Base-by-base conservation (phyloP, 2,797 vertebrate species). In the Enteromius viviparus region DNA sequence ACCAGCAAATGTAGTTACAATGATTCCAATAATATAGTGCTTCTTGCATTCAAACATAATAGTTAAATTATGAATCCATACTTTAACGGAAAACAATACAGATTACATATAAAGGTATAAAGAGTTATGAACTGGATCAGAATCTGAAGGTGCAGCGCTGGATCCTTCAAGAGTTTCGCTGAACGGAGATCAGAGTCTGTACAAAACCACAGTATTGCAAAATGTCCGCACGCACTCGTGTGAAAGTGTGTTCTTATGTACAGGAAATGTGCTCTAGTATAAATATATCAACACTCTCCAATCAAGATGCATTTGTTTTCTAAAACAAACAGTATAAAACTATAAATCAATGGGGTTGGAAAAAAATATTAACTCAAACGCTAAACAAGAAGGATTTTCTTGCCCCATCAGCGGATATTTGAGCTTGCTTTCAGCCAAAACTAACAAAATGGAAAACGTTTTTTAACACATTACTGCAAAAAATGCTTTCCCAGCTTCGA, bases 41-140 rank as follows among this genome's bases (percentile, higher is more conserved):
- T 82, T 79, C 87, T 86, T 83, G 91, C 87, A 87, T 91, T 87
- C 89, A 88, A 86, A 89, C 76, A 74, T 87, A 89, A 89, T 83
- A 92, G 90, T 92, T 88, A 78, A 87, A 76, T 85, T 78, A 1
- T 71, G 79, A 85, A 80, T 77, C 51, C 85, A 80, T 86, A 91
- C 77, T 78, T 88, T 65, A 75, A 79, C 10, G 62, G 37, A 76
- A 12, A 65, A 47, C 49, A 85, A 37, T 65, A 86, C 51, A 64
- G 70, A 49, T 90, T 90, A 92, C 90, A 92, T 92, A 90, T 85
- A 65, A 49, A 85, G 40, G 32, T 77, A 83, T 60, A 85, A 40
- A 85, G 69, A 81, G 37, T 69, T 60, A 37, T 37, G 4, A 34
- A 72, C 42, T 11, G 2, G 2, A 14, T 51, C n/a, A 7, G 51